Conservation (phyloP, 2,888 invertebrate genomes). For the Ernsta delagoae region DNA sequence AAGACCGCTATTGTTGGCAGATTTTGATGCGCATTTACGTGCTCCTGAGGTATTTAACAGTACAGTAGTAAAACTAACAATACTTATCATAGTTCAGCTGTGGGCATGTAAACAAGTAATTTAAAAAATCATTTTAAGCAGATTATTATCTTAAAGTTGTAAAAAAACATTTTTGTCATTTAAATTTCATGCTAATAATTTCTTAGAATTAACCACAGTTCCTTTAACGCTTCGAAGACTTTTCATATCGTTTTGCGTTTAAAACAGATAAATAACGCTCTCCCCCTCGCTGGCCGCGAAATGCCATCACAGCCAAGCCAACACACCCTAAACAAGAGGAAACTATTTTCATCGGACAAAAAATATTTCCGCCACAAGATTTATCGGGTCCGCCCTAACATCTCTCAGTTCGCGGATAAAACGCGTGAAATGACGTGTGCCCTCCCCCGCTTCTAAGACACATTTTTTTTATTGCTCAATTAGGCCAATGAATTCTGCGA, state of each 20-base stretch:
- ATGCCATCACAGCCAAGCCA: slow-evolving; percentile 49
- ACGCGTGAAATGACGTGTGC: slow-evolving; percentile 83
- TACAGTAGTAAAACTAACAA: no score
- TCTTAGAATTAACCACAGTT: neutral
- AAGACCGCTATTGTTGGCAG: no score
- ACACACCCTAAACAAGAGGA: slow-evolving; percentile 73
- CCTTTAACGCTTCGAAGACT: neutral
- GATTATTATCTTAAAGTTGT: no score
- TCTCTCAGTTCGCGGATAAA: slow-evolving; percentile 70
- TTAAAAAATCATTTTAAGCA: no score
- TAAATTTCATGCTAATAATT: neutral
- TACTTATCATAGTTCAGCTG: no score
- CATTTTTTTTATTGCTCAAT: slow-evolving; percentile 75
- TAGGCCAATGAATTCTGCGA: slow-evolving; percentile 47
- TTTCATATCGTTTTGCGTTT: slow-evolving; percentile 8
- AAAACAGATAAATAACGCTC: slow-evolving; percentile 26
- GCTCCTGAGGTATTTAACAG: neutral
- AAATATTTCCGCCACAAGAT: slow-evolving; percentile 79
- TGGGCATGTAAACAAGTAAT: no score
- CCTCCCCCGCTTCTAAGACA: slow-evolving; percentile 59
- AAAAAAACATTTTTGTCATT: no score
- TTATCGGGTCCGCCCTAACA: slow-evolving; percentile 64
- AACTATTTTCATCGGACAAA: slow-evolving; percentile 82
- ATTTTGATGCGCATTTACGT: neutral
- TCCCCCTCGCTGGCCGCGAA: slow-evolving; percentile 48